Base-by-base conservation (phyloP, 1,140 invertebrate genomes). In the Dendroctonus ponderosae region DNA sequence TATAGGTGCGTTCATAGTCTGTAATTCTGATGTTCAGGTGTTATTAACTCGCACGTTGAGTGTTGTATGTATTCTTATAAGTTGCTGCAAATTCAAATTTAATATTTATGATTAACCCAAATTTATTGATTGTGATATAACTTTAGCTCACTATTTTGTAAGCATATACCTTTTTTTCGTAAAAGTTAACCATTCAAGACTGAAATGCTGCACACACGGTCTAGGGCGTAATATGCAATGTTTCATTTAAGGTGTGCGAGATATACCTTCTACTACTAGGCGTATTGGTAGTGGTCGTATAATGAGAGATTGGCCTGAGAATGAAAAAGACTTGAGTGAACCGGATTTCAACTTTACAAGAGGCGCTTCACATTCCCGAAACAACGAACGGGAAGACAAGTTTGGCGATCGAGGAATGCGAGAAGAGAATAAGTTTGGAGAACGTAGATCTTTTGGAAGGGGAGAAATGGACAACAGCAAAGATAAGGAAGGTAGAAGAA, bases 251-350 rank as follows among this genome's bases (percentile, higher is more conserved):
- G 68, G 62, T 44, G 60, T 66, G n/a, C 37, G 73, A 14, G 72
- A 75, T 40, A 69, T 74, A 71, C 81, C 46, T 80, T 56, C 73
- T 9, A 46, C 39, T n/a, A 73, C 81, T 37, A 82, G 89, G 14
- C 84, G 89, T 66, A 91, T 92, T 73, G 90, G 90, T 2, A 91
- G 90, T 72, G 90, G 90, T 0, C 84, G 91, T 6, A 89, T 93
- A 56, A 81, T 91, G 70, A 85, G 89, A 51, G 86, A 90, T 76
- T 71, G 79, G 63, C 86, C 85, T 81, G 82, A 82, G 12, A 78
- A 77, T 42, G 81, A 84, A 52, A 82, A 83, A 12, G 82, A 83
- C 37, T 77, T 72, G 40, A 76, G 73, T 15, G 54, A 54, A 14
- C 38, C 62, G 11, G 68, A 69, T 43, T 66, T 62, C 62, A 50